Base-by-base conservation (phyloP, 1,140 invertebrate species). In the Littorina saxatilis region DNA sequence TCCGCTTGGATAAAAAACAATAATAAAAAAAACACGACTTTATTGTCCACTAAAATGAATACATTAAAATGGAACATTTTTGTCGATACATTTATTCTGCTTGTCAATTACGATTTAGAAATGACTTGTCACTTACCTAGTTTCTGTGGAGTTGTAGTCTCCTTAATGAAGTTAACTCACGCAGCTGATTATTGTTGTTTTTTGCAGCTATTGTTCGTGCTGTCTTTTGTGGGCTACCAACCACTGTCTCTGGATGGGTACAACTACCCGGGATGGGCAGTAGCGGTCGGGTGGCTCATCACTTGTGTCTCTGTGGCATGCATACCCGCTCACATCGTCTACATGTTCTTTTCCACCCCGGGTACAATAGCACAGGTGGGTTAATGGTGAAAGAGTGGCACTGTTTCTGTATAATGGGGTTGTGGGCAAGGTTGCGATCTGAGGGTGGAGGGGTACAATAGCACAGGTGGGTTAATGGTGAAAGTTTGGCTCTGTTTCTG, bases 201-300 rank as follows among this genome's bases (percentile, higher is more conserved):
- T 32, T 84, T 85, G 2, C 74, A 89, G 88, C 35, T 80, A 20
- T 50, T 89, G 58, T 89, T 88, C 68, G 35, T 87, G 0, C 47
- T 89, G 37, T 88, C 88, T 2, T 80, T 87, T 23, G 82, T 79
- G 27, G 82, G 80, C 4, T 89, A 89, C 75, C 29, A 52, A 37
- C 83, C 85, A 1, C 52, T 89, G 47, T 15, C 17, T 5, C 47
- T 89, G 35, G 83, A 83, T 20, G 92, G 90, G 3, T 91, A 94
- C 27, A 66, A 78, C 1, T 95, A 94, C 88, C 95, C 95, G 0
- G 63, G 84, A 4, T 96, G 95, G 95, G 93, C 94, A 0, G 89
- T 94, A 20, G 80, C 70, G 1, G 61, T 95, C 29, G 95, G 95
- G 11, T 96, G 95, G 95, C 81, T 88, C 13, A 93, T 94, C 23